These are phyloP conservation scores for Periophthalmus magnuspinnatus DNA, from an alignment of 2,797 vertebrate species.

Conservation along the genomic window DNA sequence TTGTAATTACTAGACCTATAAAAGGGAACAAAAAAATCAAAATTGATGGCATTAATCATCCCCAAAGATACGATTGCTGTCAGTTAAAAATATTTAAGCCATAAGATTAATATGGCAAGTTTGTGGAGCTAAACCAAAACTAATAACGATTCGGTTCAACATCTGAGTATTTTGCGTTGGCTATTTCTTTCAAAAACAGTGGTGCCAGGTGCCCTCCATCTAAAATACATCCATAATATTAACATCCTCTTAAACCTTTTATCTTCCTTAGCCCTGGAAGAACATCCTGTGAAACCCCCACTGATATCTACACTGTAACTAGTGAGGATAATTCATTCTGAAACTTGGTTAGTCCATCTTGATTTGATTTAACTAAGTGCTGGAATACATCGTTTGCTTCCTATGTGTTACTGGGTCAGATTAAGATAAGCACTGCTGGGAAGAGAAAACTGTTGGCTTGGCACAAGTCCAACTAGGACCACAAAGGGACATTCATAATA, in stretches of 20 bases:
- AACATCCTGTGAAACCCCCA: slow-evolving; percentile 23
- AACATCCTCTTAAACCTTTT: background rate
- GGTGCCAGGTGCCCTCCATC: background rate
- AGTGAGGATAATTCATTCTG: slow-evolving; percentile 37
- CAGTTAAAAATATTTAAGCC: too few relatives aligned
- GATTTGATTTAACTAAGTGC: slow-evolving; percentile 29
- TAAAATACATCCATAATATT: background rate
- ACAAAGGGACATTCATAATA: slow-evolving; percentile 50
- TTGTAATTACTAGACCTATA: too few relatives aligned
- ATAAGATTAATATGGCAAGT: too few relatives aligned
- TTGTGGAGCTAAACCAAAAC: too few relatives aligned
- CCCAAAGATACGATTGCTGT: too few relatives aligned
- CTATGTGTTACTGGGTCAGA: slow-evolving; percentile 31
- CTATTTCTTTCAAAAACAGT: background rate
- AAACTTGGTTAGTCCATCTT: slow-evolving; percentile 30
- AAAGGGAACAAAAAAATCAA: too few relatives aligned
- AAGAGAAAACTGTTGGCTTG: slow-evolving; percentile 48
- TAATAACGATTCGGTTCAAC: background rate
- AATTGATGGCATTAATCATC: too few relatives aligned
- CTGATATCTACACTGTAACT: slow-evolving; percentile 15
- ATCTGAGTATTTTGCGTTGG: background rate
- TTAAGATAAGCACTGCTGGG: slow-evolving; percentile 31
- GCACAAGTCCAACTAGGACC: slow-evolving; percentile 44
- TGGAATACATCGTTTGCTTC: slow-evolving; percentile 15
- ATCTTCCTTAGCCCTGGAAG: background rate